Percentiles rank a stretch among this genome's conserved stretches.
Conservation (phyloP, 2,113 vertebrate species). For the Helogale parvula region DNA sequence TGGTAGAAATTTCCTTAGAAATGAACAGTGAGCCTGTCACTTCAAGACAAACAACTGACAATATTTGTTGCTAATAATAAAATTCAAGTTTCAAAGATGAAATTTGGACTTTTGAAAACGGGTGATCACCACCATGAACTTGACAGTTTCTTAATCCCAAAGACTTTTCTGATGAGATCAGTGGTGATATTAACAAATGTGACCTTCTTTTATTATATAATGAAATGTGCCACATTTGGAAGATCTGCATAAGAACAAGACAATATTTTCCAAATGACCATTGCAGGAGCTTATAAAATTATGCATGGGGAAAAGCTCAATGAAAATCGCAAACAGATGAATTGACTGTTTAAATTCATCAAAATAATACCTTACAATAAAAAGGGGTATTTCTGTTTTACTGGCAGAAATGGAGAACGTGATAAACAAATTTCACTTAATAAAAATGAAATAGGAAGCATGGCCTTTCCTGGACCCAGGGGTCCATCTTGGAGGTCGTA, state of each 20-base stretch:
- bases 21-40: neutral
- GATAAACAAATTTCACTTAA: neutral
- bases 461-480: neutral
- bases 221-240: neutral
- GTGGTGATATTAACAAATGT: neutral
- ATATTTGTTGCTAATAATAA: neutral
- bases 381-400: neutral
- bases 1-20: neutral
- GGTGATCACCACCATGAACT: neutral
- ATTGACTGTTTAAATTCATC: neutral
- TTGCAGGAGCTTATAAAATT: neutral
- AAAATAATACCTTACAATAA: neutral
- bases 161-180: neutral
- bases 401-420: neutral
- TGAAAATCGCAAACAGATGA: neutral
- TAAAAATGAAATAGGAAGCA: neutral
- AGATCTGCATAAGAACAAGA: neutral
- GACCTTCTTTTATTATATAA: neutral
- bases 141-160: neutral
- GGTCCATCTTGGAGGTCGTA: neutral
- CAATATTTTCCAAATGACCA: neutral
- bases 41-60: conserved; percentile 1
- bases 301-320: neutral
- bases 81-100: neutral
- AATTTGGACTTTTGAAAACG: neutral